Conservation (phyloP, 64 coral and sea anemone species). For the Catalaphyllia jardinei region DNA sequence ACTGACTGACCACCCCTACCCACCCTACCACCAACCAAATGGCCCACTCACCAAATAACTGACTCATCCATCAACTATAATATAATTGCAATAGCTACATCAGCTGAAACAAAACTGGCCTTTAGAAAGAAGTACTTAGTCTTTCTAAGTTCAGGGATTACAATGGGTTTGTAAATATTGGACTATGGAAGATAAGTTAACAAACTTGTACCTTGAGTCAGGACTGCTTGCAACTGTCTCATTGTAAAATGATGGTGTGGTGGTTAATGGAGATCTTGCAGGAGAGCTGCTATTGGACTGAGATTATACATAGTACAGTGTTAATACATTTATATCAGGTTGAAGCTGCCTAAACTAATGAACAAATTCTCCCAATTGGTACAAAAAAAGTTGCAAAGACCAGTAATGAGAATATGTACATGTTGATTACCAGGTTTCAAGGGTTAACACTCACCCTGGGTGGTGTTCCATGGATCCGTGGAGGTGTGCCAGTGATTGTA, state of each 20-base stretch:
- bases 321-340: neutral
- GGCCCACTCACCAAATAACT: too few species aligned
- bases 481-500: constrained; percentile 7
- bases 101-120: too few species aligned
- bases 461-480: constrained; percentile 27
- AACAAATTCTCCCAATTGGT: too few species aligned
- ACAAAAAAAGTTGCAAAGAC: too few species aligned
- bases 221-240: constrained; percentile 37
- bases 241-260: constrained; percentile 29
- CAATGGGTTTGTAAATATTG: too few species aligned
- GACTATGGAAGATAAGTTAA: neutral
- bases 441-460: neutral
- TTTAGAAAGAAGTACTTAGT: too few species aligned
- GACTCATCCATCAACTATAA: too few species aligned
- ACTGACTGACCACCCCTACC: too few species aligned
- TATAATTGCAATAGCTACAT: too few species aligned
- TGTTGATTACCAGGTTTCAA: neutral
- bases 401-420: neutral
- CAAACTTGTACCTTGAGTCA: constrained; percentile 19
- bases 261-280: neutral
- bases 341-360: too few species aligned
- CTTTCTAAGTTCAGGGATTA: too few species aligned
- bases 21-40: too few species aligned
- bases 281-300: constrained; percentile 32
- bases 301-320: neutral